Evolutionary conservation across 2,888 invertebrate species (phyloP), one percentile per base, ranked within the genome.

Genomic region (Tipula confusa): DNA sequence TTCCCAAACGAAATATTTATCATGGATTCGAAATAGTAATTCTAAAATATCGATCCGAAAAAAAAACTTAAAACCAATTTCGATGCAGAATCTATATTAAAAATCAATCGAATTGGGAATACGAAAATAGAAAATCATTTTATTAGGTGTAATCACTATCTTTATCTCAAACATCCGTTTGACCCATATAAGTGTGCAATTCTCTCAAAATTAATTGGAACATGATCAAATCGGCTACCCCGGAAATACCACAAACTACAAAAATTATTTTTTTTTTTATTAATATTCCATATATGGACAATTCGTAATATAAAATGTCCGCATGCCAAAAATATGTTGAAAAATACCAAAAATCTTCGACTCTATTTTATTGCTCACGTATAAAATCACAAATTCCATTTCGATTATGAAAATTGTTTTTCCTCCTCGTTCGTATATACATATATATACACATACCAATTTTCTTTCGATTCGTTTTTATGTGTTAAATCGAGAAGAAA

Each of bases 301-400:
- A 9, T 24, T 24, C 9, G 0, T 24, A 64, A 64, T 64, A 64
- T 64, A 24, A 64, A 64, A 64, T 64, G 64, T 64, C 64, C 64
- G 24, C 64, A 64, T 64, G 9, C 9, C 9, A 64, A 64, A 64
- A 64, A 6, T 36, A 43, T 43, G 43, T 43, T n/a, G 43, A 43
- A 43, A 43, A 15, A 43, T 43, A 15, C 43, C 15, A 33, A 33
- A 43, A 15, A 15, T 1, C 15, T 36, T 36, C n/a, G n/a, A n/a
- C n/a, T n/a, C 2, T 36, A 0, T 36, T 64, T 64, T 64, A 64
- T 64, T 64, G 64, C 18, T 64, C 64, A 64, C 64, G 64, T 64
- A 64, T 64, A 64, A 64, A 64, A 64, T 64, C 64, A 64, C 64
- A 64, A 64, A 64, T 64, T 64, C 64, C 24, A 64, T 64, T 64